Evolutionary conservation across 2,888 invertebrate genomes (phyloP).

Genomic region (Balanococcus diminutus): DNA sequence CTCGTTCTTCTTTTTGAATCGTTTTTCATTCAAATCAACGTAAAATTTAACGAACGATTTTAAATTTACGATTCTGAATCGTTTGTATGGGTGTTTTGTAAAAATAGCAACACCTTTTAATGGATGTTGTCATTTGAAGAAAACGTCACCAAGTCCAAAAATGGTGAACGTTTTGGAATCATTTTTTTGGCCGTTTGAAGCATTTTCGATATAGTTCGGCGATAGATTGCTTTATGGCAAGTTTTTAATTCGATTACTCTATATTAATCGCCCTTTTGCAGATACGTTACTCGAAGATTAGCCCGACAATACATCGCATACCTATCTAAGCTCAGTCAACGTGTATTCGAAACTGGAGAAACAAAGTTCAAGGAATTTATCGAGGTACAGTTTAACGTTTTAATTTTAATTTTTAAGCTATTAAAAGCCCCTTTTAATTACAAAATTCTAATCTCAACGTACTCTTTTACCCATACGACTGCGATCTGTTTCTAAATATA

Average conservation of each 20-base stretch:
- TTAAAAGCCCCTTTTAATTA: background rate
- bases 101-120: background rate
- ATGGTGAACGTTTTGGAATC: background rate
- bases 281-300: background rate
- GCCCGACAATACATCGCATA: background rate
- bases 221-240: background rate
- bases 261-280: background rate
- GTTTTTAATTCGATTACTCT: background rate
- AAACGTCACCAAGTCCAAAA: background rate
- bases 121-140: background rate
- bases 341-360: slow-evolving; percentile 12
- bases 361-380: background rate
- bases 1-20: background rate
- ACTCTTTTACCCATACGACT: background rate
- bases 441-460: background rate
- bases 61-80: background rate
- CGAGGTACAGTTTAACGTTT: background rate
- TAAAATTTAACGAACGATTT: background rate
- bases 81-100: background rate
- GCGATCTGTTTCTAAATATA: background rate
- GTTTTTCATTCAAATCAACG: background rate
- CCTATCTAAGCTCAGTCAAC: background rate
- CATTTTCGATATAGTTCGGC: background rate
- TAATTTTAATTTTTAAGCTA: background rate
- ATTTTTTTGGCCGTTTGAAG: background rate